Conservation (phyloP, 1,140 invertebrate species). For the Dendrolimus kikuchii region DNA sequence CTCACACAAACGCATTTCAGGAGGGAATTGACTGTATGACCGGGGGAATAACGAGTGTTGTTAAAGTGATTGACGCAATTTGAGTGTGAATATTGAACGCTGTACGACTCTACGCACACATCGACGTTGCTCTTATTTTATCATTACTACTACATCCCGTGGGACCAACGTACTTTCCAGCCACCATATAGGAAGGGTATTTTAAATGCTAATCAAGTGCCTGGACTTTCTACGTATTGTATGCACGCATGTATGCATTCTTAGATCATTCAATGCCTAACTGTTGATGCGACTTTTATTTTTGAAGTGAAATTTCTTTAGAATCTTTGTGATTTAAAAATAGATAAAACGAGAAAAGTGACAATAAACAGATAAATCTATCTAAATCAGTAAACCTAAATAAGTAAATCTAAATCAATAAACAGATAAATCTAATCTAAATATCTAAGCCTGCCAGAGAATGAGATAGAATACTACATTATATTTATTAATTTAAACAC, state of each 20-base stretch:
- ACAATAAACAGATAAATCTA: no score
- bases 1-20: conserved; percentile 30
- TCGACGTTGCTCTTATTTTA: conserved; percentile 48
- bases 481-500: no score
- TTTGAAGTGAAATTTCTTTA: neutral
- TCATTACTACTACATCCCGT: conserved; percentile 63
- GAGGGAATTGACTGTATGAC: conserved; percentile 45
- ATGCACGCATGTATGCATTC: conserved; percentile 28
- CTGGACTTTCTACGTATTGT: conserved; percentile 42
- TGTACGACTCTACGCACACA: conserved; percentile 38
- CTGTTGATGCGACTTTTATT: neutral
- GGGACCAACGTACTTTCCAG: conserved; percentile 55
- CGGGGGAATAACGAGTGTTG: conserved; percentile 48
- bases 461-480: no score
- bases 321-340: no score
- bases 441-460: no score
- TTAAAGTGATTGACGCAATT: conserved; percentile 61
- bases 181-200: conserved; percentile 44
- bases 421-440: no score
- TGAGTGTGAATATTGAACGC: conserved; percentile 27
- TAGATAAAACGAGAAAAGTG: no score
- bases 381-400: no score
- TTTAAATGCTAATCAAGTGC: conserved; percentile 49
- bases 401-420: no score
- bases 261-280: conserved; percentile 18